Evolutionary conservation across 2,888 invertebrate species (phyloP), one percentile per base, ranked within the genome.

Genomic region (Cecidostiba fungosa): DNA sequence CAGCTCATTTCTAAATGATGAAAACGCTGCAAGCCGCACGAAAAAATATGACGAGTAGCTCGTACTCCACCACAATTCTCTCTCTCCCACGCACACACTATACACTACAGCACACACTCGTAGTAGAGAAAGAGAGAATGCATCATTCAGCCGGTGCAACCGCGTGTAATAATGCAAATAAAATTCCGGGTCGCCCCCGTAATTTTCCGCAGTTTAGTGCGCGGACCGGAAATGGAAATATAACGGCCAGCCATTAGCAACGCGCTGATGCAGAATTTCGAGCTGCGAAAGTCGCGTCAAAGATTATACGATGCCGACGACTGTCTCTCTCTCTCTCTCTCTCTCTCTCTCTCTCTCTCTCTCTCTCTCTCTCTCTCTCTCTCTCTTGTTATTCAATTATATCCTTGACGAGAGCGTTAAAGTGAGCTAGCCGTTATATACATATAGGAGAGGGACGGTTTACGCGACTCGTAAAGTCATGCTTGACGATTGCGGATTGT

Each of bases 131-230:
- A 76, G 73, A 78, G 74, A 66, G 76, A 39, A 82, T 76, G 82
- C 66, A 82, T 82, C 77, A 77, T 77, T 82, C 77, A 83, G 69
- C 70, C 23, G 43, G 80, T 80, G 79, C 82, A 77, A 14, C 23
- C 72, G 69, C 78, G 32, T n/a, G 79, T 84, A 89, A 90, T 89
- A 90, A 90, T 88, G 87, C 80, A 86, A 89, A 90, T 89, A 89
- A 88, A 89, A 90, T 87, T 87, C 78, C 54, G 69, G 66, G 54
- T 85, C 87, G 83, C 86, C 76, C 87, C 85, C 87, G 87, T 89
- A 90, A 90, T 89, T 90, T 88, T 87, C 87, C 84, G 86, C 85
- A 86, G 88, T 89, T 89, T 89, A 89, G 86, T 85, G 85, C 69
- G 6, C 80, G 59, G 78, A 87, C 84, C 86, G 89, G 88, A 89